A percentile compares a stretch with the other conserved stretches of the same genome.
Conservation (phyloP, 2,797 vertebrate species). For the Smutsia temminckii region DNA sequence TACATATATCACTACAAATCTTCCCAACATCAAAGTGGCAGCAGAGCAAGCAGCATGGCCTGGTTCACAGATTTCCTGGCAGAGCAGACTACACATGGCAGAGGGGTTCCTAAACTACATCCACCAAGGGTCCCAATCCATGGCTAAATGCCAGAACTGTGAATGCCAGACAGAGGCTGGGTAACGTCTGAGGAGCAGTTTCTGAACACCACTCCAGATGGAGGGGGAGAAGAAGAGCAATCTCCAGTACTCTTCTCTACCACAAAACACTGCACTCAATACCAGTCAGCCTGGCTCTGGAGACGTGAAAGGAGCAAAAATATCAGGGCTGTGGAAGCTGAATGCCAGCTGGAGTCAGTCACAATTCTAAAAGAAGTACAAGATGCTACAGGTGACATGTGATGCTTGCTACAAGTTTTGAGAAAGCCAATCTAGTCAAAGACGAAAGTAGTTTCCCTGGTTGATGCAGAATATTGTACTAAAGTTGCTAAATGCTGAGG, state of each 20-base stretch:
- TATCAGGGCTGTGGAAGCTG: neutral
- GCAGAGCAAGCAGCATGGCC: neutral
- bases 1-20: neutral
- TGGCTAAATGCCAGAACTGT: neutral
- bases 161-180: neutral
- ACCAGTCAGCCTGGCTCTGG: neutral
- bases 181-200: neutral
- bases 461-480: neutral
- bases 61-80: neutral
- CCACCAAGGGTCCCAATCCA: neutral
- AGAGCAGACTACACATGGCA: neutral
- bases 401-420: neutral
- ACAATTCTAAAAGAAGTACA: neutral
- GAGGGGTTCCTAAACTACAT: neutral
- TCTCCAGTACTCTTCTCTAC: neutral
- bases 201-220: neutral
- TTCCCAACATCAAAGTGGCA: neutral
- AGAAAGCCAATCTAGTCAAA: constrained; percentile 17
- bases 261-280: neutral
- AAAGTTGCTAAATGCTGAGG: neutral
- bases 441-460: neutral
- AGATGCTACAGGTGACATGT: neutral
- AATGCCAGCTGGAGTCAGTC: neutral
- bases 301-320: neutral
- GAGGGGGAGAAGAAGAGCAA: neutral